Percentiles rank a stretch among this genome's conserved stretches.
phyloP scores from a whole-genome alignment of 1,140 invertebrate species.

The Vanessa tameamea region DNA sequence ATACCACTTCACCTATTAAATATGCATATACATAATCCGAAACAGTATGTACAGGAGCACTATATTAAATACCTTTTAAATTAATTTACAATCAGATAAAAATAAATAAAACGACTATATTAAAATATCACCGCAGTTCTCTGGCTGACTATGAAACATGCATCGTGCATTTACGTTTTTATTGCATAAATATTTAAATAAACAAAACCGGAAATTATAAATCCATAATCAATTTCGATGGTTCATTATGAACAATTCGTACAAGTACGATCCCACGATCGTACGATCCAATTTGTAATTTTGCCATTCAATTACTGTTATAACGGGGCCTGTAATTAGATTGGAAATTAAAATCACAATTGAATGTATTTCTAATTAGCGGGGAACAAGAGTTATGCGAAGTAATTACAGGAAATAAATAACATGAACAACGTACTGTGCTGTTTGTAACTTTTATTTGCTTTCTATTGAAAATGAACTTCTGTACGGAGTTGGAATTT shows the following conservation, averaged over 20 bases:
- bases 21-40: too few species aligned
- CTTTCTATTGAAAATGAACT: too few species aligned
- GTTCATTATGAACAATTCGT: slow-evolving; percentile 2
- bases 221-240: background rate
- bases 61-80: too few species aligned
- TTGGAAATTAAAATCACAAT: slow-evolving; percentile 12
- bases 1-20: too few species aligned
- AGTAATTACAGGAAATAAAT: slow-evolving; percentile 8
- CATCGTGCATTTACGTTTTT: too few species aligned
- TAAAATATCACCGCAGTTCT: too few species aligned
- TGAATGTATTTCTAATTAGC: slow-evolving; percentile 8
- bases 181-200: background rate
- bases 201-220: background rate
- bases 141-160: too few species aligned
- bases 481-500: too few species aligned
- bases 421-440: background rate
- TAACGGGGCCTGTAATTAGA: slow-evolving; percentile 1
- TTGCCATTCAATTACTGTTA: slow-evolving; percentile 2
- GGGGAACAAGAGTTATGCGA: background rate
- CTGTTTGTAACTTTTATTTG: background rate
- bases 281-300: background rate
- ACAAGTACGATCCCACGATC: background rate
- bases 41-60: too few species aligned
- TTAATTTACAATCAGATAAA: too few species aligned
- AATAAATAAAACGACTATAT: too few species aligned